Evolutionary conservation across 2,113 vertebrate genomes (phyloP), one percentile per base, ranked within the genome.

Genomic region (Poicephalus gulielmi): DNA sequence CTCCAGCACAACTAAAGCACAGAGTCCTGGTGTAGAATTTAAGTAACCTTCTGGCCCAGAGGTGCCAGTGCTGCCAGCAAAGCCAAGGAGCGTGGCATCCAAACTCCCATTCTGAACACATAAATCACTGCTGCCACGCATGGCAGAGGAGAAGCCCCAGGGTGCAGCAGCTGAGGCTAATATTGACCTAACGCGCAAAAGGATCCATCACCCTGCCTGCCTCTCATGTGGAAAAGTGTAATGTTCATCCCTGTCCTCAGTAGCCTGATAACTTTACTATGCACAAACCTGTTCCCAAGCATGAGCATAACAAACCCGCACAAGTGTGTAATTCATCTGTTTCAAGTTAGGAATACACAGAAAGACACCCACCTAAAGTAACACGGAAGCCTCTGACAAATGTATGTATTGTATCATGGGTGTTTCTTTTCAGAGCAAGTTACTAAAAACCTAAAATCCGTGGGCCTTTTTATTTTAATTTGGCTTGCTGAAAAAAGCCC

Each of bases 201-300:
- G 71, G 24, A 41, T 63, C 62, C 22, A 20, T 6, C 63, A 10
- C 23, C 28, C 69, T 6, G 23, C 43, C 16, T 6, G 18, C 4
- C 46, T 27, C 53, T 4, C 3, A 14, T 1, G 1, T 2, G 33
- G 2, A 2, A 18, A n/a, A 30, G 39, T 10, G 43, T 5, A 6
- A 9, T 2, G 5, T n/a, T 17, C 68, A 15, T 2, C 76, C 43
- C 5, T 22, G 3, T 17, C 47, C 17, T 10, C 33, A 6, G 50
- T 0, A 52, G 66, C 75, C 66, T 3, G 23, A 5, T 2, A 49
- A 20, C 35, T 44, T 43, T 41, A 5, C 43, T 35, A 2, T 0
- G 39, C 70, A 12, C 73, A 64, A 25, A 31, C 6, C 37, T 2
- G 6, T 1, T 55, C 66, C 9, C 35, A 9, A 31, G 41, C 71